phyloP scores from a whole-genome alignment of 1,140 invertebrate genomes.

The Drosophila elegans region DNA sequence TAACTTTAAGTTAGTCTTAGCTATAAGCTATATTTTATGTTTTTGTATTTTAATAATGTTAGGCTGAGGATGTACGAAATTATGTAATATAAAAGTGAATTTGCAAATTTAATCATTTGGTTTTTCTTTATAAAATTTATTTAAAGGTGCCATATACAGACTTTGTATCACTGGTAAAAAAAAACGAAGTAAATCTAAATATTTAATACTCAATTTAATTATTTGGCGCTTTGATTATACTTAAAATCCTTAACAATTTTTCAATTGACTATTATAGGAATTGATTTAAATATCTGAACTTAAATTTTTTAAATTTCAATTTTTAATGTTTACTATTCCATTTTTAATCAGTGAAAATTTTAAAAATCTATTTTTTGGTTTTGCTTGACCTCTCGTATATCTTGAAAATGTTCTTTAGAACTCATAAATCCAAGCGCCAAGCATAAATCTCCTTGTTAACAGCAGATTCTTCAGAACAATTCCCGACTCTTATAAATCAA shows the following conservation, averaged over 20 bases:
- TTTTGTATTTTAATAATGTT: slow-evolving; percentile 49
- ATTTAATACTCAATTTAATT: too few relatives aligned
- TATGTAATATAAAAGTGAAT: slow-evolving; percentile 32
- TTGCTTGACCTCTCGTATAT: not conserved
- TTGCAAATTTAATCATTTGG: not conserved
- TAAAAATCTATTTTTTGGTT: not conserved
- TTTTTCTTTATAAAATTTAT: too few relatives aligned
- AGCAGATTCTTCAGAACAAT: slow-evolving; percentile 34
- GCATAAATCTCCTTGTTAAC: slow-evolving; percentile 45
- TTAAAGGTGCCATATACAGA: too few relatives aligned
- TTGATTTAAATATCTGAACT: too few relatives aligned
- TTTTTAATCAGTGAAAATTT: not conserved
- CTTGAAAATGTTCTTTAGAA: slow-evolving; percentile 7
- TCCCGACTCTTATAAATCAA: slow-evolving; percentile 49
- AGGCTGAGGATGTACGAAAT: slow-evolving; percentile 60
- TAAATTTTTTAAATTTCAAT: too few relatives aligned
- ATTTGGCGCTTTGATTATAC: too few relatives aligned
- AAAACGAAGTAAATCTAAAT: too few relatives aligned
- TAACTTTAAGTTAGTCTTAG: slow-evolving; percentile 26
- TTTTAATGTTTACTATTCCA: too few relatives aligned
- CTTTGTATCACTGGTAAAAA: too few relatives aligned
- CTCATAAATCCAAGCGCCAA: slow-evolving; percentile 34
- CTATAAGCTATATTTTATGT: slow-evolving; percentile 22
- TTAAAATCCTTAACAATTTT: too few relatives aligned
- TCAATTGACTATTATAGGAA: not conserved